These are phyloP conservation scores for Scaeva pyrastri DNA, from an alignment of 2,888 invertebrate genomes.

Conservation along the genomic window DNA sequence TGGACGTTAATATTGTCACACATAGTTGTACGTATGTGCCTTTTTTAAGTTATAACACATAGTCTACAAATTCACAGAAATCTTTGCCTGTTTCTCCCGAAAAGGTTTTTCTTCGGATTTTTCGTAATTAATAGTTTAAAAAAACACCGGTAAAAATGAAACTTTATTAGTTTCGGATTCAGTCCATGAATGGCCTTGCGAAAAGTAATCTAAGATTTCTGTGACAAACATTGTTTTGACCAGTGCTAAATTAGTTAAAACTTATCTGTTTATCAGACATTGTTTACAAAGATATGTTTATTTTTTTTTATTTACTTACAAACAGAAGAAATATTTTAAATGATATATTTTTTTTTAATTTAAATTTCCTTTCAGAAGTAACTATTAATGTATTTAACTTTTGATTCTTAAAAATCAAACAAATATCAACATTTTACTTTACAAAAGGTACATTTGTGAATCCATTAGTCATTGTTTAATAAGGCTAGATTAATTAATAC, in stretches of 20 bases:
- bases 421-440: conserved; percentile 32
- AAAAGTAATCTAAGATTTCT: too few species aligned
- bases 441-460: conserved; percentile 67
- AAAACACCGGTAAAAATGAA: too few species aligned
- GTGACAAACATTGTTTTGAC: too few species aligned
- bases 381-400: conserved; percentile 7
- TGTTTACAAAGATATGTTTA: conserved; percentile 57
- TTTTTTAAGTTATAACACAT: neutral
- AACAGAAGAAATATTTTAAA: conserved; percentile 24
- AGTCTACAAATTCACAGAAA: too few species aligned
- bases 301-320: conserved; percentile 4
- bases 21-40: neutral
- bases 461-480: conserved; percentile 30
- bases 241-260: neutral
- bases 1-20: conserved; percentile 25
- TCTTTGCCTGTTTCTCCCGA: too few species aligned
- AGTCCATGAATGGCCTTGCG: too few species aligned
- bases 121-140: too few species aligned
- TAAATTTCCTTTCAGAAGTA: neutral
- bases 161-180: too few species aligned
- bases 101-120: too few species aligned
- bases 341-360: neutral
- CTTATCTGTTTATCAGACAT: conserved; percentile 43
- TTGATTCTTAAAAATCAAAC: conserved; percentile 9
- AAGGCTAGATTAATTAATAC: conserved; percentile 20